phyloP scores from a whole-genome alignment of 1,140 invertebrate genomes.

The Trichonephila clavipes region DNA sequence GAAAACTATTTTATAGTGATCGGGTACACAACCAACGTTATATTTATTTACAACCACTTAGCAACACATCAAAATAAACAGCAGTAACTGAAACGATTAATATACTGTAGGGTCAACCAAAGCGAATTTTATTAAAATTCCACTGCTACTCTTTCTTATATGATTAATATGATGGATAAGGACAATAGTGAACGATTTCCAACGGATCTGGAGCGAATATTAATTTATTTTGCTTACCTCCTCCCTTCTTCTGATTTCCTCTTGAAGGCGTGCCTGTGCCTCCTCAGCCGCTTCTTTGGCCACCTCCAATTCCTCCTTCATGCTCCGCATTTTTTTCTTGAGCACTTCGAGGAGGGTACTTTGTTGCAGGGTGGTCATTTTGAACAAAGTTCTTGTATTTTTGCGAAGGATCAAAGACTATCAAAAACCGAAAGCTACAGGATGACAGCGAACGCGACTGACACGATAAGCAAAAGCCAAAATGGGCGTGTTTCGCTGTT shows the following conservation, averaged over 20 bases:
- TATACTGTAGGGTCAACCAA: neutral
- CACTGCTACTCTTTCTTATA: neutral
- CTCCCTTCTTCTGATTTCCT: constrained; percentile 94
- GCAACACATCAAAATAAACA: neutral
- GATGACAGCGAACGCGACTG: constrained; percentile 68
- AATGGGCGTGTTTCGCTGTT: constrained; percentile 69
- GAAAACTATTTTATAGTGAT: too few relatives aligned
- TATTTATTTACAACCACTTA: neutral
- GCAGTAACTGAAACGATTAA: neutral
- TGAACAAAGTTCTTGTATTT: neutral
- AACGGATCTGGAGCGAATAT: constrained; percentile 16
- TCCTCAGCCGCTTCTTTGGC: constrained; percentile 98
- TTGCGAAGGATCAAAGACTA: constrained; percentile 6
- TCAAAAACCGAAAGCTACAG: neutral
- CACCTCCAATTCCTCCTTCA: constrained; percentile 98
- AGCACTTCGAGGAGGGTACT: constrained; percentile 92
- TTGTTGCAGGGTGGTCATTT: constrained; percentile 77
- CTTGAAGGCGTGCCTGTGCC: constrained; percentile 90
- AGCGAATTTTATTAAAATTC: neutral
- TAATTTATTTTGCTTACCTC: constrained; percentile 88
- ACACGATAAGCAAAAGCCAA: constrained; percentile 75
- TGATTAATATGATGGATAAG: neutral
- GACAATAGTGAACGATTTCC: neutral
- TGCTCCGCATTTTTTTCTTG: constrained; percentile 99
- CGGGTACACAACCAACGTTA: too few relatives aligned